Conservation (phyloP, 1,140 invertebrate species). For the Drosophila mayri region DNA sequence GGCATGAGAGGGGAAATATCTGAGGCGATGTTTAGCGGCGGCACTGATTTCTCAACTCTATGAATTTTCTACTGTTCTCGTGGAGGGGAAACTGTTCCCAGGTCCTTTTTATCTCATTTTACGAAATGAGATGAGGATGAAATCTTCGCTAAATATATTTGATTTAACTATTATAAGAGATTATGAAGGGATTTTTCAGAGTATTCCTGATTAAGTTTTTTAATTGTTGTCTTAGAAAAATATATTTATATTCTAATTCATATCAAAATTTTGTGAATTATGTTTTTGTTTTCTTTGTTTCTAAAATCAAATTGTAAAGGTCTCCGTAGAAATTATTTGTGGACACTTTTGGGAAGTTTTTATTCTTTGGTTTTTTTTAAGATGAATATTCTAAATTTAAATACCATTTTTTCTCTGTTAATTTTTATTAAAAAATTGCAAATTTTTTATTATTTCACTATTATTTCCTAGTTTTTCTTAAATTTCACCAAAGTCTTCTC, state of each 20-base stretch:
- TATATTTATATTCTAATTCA: not conserved
- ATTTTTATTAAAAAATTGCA: not conserved
- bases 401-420: not conserved
- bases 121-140: not conserved
- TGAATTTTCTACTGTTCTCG: not conserved
- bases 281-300: not conserved
- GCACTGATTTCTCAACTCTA: slow-evolving; percentile 28
- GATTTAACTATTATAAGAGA: not conserved
- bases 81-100: not conserved
- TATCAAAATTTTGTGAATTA: not conserved
- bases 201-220: not conserved
- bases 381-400: not conserved
- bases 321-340: too few species aligned
- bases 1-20: slow-evolving; percentile 20
- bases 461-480: slow-evolving; percentile 12
- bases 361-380: not conserved
- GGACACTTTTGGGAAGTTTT: not conserved
- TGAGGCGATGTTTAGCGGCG: slow-evolving; percentile 5
- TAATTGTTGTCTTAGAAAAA: not conserved
- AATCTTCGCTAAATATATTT: not conserved
- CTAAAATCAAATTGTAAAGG: too few species aligned
- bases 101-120: not conserved
- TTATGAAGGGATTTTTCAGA: not conserved
- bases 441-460: not conserved
- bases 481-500: not conserved